Conservation (phyloP, 2,888 invertebrate genomes). For the Euspilapteryx auroguttella region DNA sequence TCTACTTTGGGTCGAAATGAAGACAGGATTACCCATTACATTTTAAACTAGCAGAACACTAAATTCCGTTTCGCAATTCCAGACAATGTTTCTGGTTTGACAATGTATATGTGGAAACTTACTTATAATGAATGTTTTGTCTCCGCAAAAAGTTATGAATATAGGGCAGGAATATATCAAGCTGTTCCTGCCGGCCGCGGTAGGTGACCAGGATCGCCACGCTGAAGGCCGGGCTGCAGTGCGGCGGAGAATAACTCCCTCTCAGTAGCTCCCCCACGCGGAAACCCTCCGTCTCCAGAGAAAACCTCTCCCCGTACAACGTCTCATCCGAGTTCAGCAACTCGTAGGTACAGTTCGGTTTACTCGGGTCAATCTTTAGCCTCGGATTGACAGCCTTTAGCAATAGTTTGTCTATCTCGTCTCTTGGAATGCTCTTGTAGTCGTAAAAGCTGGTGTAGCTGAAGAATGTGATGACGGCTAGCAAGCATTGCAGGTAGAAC, state of each 20-base stretch:
- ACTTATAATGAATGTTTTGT: conserved; percentile 80
- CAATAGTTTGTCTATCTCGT: conserved; percentile 17
- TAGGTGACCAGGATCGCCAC: conserved; percentile 82
- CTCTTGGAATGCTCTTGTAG: conserved; percentile 20
- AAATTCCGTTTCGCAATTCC: no score
- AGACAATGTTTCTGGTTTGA: no score
- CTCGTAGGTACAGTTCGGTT: conserved; percentile 29
- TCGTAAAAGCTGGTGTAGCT: conserved; percentile 19
- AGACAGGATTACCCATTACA: no score
- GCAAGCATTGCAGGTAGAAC: conserved; percentile 13
- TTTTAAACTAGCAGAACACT: no score
- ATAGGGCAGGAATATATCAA: conserved; percentile 77
- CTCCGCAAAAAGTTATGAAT: conserved; percentile 84
- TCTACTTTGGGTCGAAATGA: no score
- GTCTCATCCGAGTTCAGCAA: conserved; percentile 19
- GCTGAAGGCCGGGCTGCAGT: conserved; percentile 52
- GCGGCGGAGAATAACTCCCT: conserved; percentile 26
- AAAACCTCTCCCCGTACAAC: conserved; percentile 17
- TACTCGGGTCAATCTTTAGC: conserved; percentile 12
- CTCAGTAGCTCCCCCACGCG: conserved; percentile 6
- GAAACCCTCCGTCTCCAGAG: conserved; percentile 17
- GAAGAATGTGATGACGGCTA: conserved; percentile 21
- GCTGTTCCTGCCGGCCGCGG: conserved; percentile 74
- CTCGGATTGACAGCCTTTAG: conserved; percentile 17
- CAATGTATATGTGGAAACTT: conserved; percentile 16